phyloP scores from a whole-genome alignment of 2,888 invertebrate genomes.

The Himalopsyche tibetana region DNA sequence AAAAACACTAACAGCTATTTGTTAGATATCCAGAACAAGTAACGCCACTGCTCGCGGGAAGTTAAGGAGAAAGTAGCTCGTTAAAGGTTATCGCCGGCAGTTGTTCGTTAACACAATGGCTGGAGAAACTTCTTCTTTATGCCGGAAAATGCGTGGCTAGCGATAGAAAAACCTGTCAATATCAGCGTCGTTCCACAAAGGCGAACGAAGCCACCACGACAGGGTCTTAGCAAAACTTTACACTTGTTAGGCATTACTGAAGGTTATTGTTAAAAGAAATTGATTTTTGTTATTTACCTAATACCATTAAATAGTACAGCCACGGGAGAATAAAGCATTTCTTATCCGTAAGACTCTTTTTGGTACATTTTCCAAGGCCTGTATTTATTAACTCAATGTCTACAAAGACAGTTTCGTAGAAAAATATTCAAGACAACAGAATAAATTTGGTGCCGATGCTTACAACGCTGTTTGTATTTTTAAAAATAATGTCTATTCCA shows the following conservation, averaged over 20 bases:
- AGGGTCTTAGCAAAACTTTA: background rate
- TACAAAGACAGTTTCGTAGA: no score
- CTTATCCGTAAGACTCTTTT: no score
- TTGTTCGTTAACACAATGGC: conserved; percentile 63
- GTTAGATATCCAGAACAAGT: background rate
- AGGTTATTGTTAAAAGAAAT: conserved; percentile 36
- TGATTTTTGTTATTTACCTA: conserved; percentile 23
- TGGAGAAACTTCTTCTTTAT: conserved; percentile 48
- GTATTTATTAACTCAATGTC: no score
- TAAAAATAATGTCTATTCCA: no score
- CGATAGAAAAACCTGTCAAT: conserved; percentile 50
- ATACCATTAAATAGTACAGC: background rate
- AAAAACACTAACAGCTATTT: no score
- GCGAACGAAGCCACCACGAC: background rate
- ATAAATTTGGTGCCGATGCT: no score
- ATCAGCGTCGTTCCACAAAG: conserved; percentile 29
- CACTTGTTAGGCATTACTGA: conserved; percentile 10
- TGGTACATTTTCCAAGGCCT: no score
- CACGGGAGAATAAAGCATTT: background rate
- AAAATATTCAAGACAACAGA: no score
- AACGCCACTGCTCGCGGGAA: background rate
- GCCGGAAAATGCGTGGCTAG: conserved; percentile 48
- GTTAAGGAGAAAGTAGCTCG: conserved; percentile 50
- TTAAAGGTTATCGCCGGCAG: conserved; percentile 61
- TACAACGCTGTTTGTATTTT: no score